Evolutionary conservation across 1,140 invertebrate species (phyloP).

Genomic region (Drosophila sturtevanti): DNA sequence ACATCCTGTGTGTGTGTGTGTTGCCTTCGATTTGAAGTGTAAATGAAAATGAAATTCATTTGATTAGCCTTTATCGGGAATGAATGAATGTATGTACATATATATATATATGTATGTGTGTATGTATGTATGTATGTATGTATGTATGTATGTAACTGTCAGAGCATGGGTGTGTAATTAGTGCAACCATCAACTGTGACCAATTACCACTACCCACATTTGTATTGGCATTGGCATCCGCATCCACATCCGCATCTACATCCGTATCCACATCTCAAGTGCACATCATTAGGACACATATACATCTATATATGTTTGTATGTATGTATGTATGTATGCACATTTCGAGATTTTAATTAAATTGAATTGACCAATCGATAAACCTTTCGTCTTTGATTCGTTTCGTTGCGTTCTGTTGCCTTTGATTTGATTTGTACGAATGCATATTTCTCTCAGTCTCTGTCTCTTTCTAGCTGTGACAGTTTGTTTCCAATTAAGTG

Average conservation of each 20-base stretch:
- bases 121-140: neutral
- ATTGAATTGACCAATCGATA: slow-evolving; percentile 45
- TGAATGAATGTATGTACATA: neutral
- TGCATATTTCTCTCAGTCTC: neutral
- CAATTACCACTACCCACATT: slow-evolving; percentile 24
- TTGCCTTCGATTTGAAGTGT: slow-evolving; percentile 60
- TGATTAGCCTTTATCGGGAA: slow-evolving; percentile 52
- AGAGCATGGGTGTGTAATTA: neutral
- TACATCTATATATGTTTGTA: neutral
- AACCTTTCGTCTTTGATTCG: slow-evolving; percentile 42
- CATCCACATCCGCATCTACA: slow-evolving; percentile 3
- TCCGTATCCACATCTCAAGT: slow-evolving; percentile 46
- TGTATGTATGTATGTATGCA: neutral
- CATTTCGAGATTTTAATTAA: slow-evolving; percentile 70
- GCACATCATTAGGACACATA: slow-evolving; percentile 59
- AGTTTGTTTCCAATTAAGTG: slow-evolving; percentile 36
- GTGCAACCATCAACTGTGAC: slow-evolving; percentile 9
- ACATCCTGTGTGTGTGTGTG: slow-evolving; percentile 59
- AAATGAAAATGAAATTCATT: slow-evolving; percentile 64
- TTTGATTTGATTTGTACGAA: slow-evolving; percentile 36
- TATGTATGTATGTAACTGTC: neutral
- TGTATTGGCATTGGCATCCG: neutral
- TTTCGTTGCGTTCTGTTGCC: slow-evolving; percentile 22
- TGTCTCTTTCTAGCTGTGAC: slow-evolving; percentile 4
- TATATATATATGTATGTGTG: too few species aligned